These are phyloP conservation scores for Tenebrosternarchus preto DNA, from an alignment of 2,113 vertebrate species.

Conservation along the genomic window DNA sequence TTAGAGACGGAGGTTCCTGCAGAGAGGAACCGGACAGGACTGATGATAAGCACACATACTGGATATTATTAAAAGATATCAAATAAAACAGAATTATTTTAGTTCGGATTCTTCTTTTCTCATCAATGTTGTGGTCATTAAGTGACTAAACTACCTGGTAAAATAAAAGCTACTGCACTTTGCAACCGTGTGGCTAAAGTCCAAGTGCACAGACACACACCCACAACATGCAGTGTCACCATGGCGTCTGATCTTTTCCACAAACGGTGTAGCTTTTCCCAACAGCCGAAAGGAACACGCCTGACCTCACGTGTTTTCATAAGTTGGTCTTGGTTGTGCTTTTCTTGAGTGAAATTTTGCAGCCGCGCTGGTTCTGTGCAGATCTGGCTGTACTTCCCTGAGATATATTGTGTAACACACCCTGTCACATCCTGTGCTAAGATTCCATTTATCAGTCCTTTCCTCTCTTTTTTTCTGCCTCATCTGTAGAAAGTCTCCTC, in stretches of 20 bases:
- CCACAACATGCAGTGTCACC: background rate
- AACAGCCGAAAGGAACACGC: background rate
- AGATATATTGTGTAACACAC: slow-evolving; percentile 4
- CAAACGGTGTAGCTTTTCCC: too few species aligned
- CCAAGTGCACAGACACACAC: background rate
- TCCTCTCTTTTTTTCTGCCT: background rate
- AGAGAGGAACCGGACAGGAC: slow-evolving; percentile 54
- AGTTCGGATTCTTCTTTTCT: slow-evolving; percentile 47
- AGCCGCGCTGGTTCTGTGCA: too few species aligned
- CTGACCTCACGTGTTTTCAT: too few species aligned
- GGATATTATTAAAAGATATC: slow-evolving; percentile 72
- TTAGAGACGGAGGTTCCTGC: slow-evolving; percentile 51
- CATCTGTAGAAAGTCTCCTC: background rate
- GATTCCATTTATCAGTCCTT: background rate
- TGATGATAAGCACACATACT: slow-evolving; percentile 77
- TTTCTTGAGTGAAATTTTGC: too few species aligned
- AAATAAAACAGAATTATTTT: slow-evolving; percentile 69
- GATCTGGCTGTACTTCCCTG: too few species aligned
- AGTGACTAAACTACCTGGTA: background rate
- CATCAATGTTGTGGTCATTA: background rate
- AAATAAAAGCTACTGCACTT: too few species aligned
- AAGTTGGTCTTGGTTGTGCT: too few species aligned
- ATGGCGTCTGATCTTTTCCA: too few species aligned
- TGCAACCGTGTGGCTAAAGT: slow-evolving; percentile 2
- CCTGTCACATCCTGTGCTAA: background rate